Evolutionary conservation across 2,113 vertebrate genomes (phyloP).

Genomic region (Calyptommatus sinebrachiatus): DNA sequence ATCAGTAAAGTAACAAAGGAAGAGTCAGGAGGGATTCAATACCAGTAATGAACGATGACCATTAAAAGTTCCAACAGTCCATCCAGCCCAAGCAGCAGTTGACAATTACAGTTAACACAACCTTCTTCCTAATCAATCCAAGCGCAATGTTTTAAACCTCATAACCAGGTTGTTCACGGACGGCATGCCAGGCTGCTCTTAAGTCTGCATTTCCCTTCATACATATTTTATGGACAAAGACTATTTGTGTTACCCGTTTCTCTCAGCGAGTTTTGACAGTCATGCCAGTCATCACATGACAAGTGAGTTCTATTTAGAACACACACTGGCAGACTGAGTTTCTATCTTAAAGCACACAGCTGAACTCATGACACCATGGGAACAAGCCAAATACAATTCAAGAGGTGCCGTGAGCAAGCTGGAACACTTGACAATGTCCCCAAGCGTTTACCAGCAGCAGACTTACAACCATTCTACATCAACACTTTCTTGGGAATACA

Average conservation of each 20-base stretch:
- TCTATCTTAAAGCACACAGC: constrained; percentile 52
- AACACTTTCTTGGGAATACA: too few relatives aligned
- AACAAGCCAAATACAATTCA: constrained; percentile 10
- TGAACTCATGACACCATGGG: constrained; percentile 48
- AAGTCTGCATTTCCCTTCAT: constrained; percentile 58
- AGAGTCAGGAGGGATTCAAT: not conserved
- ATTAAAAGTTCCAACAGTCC: not conserved
- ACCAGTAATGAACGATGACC: not conserved
- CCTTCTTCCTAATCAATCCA: constrained; percentile 11
- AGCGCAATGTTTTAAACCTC: constrained; percentile 38
- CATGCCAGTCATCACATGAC: constrained; percentile 58
- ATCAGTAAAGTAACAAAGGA: not conserved
- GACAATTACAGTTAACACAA: not conserved
- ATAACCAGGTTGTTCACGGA: not conserved
- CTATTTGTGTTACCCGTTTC: constrained; percentile 56
- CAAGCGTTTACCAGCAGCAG: too few relatives aligned
- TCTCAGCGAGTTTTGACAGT: constrained; percentile 64
- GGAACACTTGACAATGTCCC: not conserved
- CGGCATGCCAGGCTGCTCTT: constrained; percentile 45
- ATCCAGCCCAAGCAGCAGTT: fast-evolving
- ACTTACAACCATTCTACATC: too few relatives aligned
- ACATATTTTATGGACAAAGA: constrained; percentile 62
- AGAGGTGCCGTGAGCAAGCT: not conserved
- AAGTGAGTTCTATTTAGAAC: constrained; percentile 59
- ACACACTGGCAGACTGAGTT: constrained; percentile 50